phyloP scores from a whole-genome alignment of 2,113 vertebrate species.

The Piaya cayana region DNA sequence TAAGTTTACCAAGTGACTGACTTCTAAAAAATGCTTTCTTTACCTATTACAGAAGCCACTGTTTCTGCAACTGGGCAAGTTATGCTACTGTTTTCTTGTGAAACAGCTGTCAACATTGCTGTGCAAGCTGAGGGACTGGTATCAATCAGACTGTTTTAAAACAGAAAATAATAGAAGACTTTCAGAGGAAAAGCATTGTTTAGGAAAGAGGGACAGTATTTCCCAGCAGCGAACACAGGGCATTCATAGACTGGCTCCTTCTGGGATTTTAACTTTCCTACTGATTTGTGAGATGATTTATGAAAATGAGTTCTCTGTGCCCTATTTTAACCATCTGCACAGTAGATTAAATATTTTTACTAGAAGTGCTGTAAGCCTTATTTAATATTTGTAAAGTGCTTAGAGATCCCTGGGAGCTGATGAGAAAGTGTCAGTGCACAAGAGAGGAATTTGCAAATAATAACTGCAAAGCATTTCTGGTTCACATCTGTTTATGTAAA shows the following conservation, averaged over 20 bases:
- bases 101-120: background rate
- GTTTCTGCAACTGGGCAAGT: background rate
- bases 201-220: background rate
- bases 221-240: background rate
- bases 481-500: background rate
- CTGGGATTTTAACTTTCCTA: background rate
- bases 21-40: background rate
- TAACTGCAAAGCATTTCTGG: background rate
- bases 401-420: background rate
- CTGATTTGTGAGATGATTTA: slow-evolving; percentile 16
- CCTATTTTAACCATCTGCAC: slow-evolving; percentile 54
- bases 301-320: slow-evolving; percentile 39
- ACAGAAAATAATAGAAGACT: background rate
- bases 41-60: background rate
- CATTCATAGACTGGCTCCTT: background rate
- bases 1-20: background rate
- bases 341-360: slow-evolving; percentile 35
- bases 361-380: slow-evolving; percentile 44
- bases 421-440: background rate
- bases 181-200: background rate
- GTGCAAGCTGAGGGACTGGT: background rate
- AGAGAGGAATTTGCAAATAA: background rate
- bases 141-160: background rate
- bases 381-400: slow-evolving; percentile 44
- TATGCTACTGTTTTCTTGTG: background rate